phyloP scores from a whole-genome alignment of 2,113 vertebrate species.

The Parus major region DNA sequence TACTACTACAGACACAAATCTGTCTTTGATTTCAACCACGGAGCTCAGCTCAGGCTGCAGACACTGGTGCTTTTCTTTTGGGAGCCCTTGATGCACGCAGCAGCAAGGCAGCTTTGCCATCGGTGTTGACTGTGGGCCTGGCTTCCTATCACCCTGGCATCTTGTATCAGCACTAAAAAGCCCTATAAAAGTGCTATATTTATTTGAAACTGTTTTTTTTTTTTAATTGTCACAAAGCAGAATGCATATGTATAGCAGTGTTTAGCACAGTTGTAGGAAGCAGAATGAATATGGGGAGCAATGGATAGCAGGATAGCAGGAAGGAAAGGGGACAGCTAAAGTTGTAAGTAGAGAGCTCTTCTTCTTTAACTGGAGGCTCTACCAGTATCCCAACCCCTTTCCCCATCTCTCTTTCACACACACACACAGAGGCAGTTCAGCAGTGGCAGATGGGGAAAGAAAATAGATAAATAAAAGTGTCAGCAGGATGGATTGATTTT shows the following conservation, averaged over 20 bases:
- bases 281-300: not conserved
- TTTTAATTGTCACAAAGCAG: not conserved
- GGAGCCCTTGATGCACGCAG: not conserved
- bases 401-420: not conserved
- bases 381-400: not conserved
- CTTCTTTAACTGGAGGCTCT: not conserved
- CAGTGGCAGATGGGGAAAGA: not conserved
- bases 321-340: not conserved
- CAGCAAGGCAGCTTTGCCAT: not conserved
- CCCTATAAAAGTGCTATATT: not conserved
- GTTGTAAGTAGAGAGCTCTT: not conserved
- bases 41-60: not conserved
- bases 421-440: not conserved
- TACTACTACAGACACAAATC: not conserved
- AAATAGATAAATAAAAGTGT: slow-evolving; percentile 38
- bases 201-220: not conserved
- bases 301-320: not conserved
- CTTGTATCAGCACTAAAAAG: not conserved
- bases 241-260: not conserved
- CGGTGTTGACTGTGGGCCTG: not conserved
- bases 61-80: not conserved
- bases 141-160: not conserved
- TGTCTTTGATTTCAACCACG: not conserved
- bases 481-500: slow-evolving; percentile 30
- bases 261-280: not conserved